Conservation (phyloP, 1,140 invertebrate genomes). For the Conus ventricosus region DNA sequence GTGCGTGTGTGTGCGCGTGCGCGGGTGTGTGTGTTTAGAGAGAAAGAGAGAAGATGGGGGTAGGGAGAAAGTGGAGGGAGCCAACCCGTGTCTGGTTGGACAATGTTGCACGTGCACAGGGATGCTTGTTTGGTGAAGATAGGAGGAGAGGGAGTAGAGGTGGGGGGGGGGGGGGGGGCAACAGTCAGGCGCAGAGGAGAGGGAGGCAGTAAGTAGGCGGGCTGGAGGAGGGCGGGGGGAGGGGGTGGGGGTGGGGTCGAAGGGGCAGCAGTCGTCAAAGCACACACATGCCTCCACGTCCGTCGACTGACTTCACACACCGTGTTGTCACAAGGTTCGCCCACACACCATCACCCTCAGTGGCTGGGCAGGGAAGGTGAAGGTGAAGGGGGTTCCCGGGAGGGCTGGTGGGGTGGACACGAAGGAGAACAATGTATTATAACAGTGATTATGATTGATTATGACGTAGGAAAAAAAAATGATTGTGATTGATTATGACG, state of each 20-base stretch:
- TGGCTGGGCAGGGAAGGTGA: background rate
- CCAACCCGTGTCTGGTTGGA: background rate
- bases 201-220: no score
- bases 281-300: slow-evolving; percentile 15
- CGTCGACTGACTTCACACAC: background rate
- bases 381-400: background rate
- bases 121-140: no score
- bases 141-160: no score
- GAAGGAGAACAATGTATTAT: background rate
- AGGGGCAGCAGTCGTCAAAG: background rate
- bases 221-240: background rate
- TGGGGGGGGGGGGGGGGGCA: no score
- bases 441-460: background rate
- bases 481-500: no score
- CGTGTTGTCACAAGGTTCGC: background rate
- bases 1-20: background rate
- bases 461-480: no score
- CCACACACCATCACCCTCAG: background rate
- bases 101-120: background rate
- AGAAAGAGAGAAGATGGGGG: background rate
- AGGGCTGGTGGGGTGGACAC: background rate
- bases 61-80: background rate
- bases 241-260: background rate
- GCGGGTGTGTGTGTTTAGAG: background rate
- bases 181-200: no score